Evolutionary conservation across 2,888 invertebrate species (phyloP).

Genomic region (Pachliopta kotzebuea): DNA sequence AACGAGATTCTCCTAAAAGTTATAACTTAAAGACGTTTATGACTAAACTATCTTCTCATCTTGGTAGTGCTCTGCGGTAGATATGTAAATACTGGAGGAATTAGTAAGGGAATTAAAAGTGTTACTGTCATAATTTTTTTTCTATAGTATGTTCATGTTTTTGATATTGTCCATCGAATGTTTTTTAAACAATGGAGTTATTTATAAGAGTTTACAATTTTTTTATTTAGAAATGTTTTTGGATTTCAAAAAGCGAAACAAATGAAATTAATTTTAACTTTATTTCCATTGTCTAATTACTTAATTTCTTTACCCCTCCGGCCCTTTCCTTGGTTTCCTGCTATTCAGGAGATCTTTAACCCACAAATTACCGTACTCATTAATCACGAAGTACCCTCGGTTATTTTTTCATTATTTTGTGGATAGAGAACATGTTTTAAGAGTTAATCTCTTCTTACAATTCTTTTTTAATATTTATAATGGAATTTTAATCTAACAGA

Average conservation of each 20-base stretch:
- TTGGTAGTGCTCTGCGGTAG: no score
- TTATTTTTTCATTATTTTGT: conserved; percentile 8
- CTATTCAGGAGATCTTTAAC: conserved; percentile 14
- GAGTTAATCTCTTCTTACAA: background rate
- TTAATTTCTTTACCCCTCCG: conserved; percentile 17
- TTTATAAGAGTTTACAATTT: background rate
- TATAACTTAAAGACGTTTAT: no score
- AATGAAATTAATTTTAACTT: conserved; percentile 20
- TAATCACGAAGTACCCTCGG: conserved; percentile 13
- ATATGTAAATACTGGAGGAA: no score
- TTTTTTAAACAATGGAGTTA: background rate
- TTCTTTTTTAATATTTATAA: background rate
- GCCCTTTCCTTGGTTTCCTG: conserved; percentile 11
- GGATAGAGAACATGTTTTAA: background rate
- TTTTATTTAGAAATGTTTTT: background rate
- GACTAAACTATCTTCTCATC: no score
- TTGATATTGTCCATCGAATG: background rate
- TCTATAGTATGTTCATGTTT: background rate
- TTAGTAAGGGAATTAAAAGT: no score
- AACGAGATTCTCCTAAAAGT: no score
- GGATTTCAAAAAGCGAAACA: conserved; percentile 3
- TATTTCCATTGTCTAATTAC: conserved; percentile 24
- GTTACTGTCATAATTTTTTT: no score
- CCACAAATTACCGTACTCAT: conserved; percentile 23
- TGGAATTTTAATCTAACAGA: background rate